Percentiles rank a stretch among this genome's conserved stretches.
Conservation (phyloP, 2,797 vertebrate genomes). For the Myotis findleyi region DNA sequence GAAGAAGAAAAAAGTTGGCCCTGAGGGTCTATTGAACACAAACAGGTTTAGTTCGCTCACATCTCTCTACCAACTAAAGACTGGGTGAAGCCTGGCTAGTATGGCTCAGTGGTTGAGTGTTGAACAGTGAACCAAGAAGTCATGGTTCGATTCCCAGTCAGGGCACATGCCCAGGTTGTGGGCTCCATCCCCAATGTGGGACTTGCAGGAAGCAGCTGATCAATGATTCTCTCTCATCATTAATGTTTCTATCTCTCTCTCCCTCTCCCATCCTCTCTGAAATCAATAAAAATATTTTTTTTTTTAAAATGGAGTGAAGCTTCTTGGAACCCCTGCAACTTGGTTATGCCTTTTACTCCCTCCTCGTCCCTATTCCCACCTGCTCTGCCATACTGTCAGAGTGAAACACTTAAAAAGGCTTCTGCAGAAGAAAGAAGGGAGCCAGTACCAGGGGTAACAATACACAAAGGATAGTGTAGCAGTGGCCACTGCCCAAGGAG, state of each 20-base stretch:
- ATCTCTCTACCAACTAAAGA: neutral
- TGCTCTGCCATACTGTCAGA: neutral
- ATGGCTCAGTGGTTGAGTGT: no score
- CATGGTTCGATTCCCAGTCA: no score
- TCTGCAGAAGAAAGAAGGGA: neutral
- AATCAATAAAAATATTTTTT: no score
- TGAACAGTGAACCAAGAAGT: no score
- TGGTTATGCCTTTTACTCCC: neutral
- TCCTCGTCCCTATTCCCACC: neutral
- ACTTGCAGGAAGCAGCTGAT: no score
- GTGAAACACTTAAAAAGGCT: neutral
- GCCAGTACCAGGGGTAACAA: neutral
- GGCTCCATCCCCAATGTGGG: no score
- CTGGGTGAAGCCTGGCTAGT: neutral
- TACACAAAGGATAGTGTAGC: neutral
- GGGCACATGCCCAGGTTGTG: no score
- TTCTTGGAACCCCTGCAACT: constrained; percentile 8
- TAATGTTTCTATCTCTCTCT: no score
- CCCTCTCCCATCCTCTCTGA: no score
- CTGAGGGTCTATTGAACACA: neutral
- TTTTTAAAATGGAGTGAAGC: neutral
- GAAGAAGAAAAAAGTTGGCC: neutral
- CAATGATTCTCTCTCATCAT: no score
- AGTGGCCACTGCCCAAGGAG: neutral
- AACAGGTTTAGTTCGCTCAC: neutral